Conservation (phyloP, 2,113 vertebrate genomes). For the Scatophagus argus region DNA sequence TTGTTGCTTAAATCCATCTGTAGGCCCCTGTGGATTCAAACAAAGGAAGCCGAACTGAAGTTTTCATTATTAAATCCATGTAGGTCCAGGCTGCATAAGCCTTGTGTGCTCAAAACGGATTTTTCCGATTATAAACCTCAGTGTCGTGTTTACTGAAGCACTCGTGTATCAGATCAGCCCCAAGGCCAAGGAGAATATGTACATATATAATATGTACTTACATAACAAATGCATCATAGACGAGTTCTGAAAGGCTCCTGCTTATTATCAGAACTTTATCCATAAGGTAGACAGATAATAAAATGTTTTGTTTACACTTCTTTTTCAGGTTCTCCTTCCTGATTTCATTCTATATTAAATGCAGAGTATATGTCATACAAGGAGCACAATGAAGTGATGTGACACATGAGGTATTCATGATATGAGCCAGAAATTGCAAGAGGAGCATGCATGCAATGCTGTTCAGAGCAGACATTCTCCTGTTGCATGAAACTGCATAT, state of each 20-base stretch:
- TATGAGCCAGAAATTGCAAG: conserved; percentile 27
- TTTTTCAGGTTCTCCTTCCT: background rate
- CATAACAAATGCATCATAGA: conserved; percentile 42
- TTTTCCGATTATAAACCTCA: conserved; percentile 41
- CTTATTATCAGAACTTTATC: conserved; percentile 22
- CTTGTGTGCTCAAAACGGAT: conserved; percentile 11
- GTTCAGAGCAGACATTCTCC: background rate
- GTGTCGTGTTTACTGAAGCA: conserved; percentile 55
- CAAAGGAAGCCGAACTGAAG: background rate
- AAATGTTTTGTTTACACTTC: conserved; percentile 46
- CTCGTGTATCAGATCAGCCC: conserved; percentile 36
- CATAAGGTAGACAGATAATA: conserved; percentile 52
- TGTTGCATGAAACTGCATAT: background rate
- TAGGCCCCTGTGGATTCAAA: background rate
- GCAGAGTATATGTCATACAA: background rate
- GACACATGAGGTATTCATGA: conserved; percentile 33
- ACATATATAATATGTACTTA: conserved; percentile 57
- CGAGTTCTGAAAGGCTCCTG: conserved; percentile 10
- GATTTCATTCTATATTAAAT: background rate
- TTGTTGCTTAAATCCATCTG: background rate
- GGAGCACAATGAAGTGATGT: background rate
- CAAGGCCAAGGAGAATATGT: conserved; percentile 1
- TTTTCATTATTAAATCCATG: conserved; percentile 4
- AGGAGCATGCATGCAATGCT: background rate
- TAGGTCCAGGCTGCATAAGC: conserved; percentile 38